These are phyloP conservation scores for Polyergus mexicanus DNA, from an alignment of 1,140 invertebrate species.

Conservation along the genomic window DNA sequence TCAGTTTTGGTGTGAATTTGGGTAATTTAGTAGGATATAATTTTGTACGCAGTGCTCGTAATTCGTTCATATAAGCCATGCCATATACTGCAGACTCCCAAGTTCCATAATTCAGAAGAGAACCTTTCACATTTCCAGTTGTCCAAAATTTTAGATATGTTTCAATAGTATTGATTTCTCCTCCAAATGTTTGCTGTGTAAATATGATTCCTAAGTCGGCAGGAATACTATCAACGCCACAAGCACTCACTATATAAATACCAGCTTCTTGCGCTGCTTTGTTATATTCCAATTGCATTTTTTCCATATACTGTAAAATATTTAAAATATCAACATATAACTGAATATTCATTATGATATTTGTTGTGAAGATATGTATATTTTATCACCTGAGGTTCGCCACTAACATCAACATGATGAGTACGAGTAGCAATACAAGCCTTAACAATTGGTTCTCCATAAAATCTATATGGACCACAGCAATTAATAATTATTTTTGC, in stretches of 20 bases:
- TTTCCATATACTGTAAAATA: constrained; percentile 92
- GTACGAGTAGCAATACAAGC: constrained; percentile 94
- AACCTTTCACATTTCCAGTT: constrained; percentile 80
- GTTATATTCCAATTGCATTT: constrained; percentile 94
- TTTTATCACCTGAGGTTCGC: constrained; percentile 91
- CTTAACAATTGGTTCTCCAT: constrained; percentile 96
- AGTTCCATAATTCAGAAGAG: constrained; percentile 91
- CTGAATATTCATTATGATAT: constrained; percentile 15
- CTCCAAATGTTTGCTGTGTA: constrained; percentile 91
- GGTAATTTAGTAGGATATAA: constrained; percentile 90
- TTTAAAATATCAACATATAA: neutral
- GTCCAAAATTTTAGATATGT: constrained; percentile 88
- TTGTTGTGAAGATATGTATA: neutral
- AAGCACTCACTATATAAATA: constrained; percentile 95
- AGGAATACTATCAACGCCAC: constrained; percentile 96
- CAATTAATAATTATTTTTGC: constrained; percentile 94
- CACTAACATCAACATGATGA: constrained; percentile 96
- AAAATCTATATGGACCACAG: constrained; percentile 96
- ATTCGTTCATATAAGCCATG: constrained; percentile 88
- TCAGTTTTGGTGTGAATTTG: constrained; percentile 88
- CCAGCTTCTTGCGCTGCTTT: constrained; percentile 91
- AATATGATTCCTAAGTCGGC: constrained; percentile 94
- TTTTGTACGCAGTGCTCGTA: constrained; percentile 88
- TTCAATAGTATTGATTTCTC: constrained; percentile 91
- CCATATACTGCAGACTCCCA: constrained; percentile 94